Percentiles rank a stretch among this genome's conserved stretches.
These are phyloP conservation scores for Axis porcinus DNA, from an alignment of 2,113 vertebrate species.

Conservation along the genomic window DNA sequence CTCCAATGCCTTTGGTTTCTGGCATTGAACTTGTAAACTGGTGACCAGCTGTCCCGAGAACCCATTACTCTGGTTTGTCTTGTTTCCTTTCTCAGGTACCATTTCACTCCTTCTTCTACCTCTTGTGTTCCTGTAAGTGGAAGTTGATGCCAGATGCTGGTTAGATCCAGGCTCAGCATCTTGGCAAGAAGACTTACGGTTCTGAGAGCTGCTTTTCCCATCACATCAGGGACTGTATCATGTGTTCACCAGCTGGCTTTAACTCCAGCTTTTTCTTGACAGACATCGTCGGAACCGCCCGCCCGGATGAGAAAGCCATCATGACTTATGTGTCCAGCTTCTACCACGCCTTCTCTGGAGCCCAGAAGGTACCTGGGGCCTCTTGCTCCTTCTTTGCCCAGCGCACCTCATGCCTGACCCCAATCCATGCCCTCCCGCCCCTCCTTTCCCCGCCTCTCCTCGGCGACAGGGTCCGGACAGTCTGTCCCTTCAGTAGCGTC, in stretches of 20 bases:
- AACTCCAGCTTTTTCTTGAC: conserved; percentile 82
- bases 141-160: neutral
- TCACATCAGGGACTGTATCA: neutral
- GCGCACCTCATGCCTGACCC: conserved; percentile 71
- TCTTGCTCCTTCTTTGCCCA: conserved; percentile 72
- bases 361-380: conserved; percentile 97
- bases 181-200: neutral
- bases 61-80: neutral
- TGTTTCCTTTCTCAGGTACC: neutral
- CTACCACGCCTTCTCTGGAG: conserved; percentile 99
- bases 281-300: conserved; percentile 99
- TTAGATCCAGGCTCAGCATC: neutral
- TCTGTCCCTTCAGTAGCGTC: conserved; percentile 74
- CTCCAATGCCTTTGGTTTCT: neutral
- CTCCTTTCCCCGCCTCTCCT: conserved; percentile 67
- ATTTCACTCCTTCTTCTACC: neutral
- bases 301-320: conserved; percentile 99
- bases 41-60: neutral
- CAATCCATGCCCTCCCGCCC: conserved; percentile 66
- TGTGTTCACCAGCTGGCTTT: conserved; percentile 66
- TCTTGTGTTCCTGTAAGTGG: fast-evolving
- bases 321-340: conserved; percentile 99
- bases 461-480: conserved; percentile 68
- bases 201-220: neutral
- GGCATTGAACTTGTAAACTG: neutral